Evolutionary conservation across 2,797 vertebrate species (phyloP).

Genomic region (Dipus sagitta): DNA sequence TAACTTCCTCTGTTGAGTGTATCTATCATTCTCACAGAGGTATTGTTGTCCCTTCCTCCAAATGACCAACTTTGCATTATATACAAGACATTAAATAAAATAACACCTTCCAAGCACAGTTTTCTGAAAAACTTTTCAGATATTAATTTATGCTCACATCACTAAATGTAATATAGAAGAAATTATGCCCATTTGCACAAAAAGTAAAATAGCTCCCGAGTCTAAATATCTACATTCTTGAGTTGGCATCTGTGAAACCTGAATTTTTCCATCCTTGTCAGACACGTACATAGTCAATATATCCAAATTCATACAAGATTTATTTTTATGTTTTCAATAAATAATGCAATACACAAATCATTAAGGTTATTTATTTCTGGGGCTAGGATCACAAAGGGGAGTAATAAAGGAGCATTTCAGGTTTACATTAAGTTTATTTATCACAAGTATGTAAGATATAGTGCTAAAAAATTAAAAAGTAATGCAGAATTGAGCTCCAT

Average conservation of each 20-base stretch:
- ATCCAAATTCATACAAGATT: neutral
- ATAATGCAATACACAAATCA: neutral
- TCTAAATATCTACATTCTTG: neutral
- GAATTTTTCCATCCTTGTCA: neutral
- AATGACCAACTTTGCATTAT: neutral
- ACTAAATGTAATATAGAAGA: neutral
- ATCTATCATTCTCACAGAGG: slow-evolving; percentile 1
- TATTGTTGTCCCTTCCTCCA: neutral
- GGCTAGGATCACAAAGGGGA: neutral
- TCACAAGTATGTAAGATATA: neutral
- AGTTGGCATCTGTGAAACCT: neutral
- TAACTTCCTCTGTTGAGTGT: neutral
- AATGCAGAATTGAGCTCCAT: neutral
- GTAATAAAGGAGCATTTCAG: neutral
- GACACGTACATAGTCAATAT: neutral
- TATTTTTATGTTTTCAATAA: neutral
- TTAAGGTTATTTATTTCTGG: neutral
- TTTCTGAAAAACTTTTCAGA: neutral
- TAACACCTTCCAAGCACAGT: neutral
- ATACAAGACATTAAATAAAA: slow-evolving; percentile 12
- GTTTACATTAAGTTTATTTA: neutral
- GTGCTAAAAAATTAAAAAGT: neutral
- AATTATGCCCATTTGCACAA: neutral
- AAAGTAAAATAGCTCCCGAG: neutral
- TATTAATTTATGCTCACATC: neutral